Evolutionary conservation across 2,888 invertebrate species (phyloP).

Genomic region (Chalcosyrphus nemorum): DNA sequence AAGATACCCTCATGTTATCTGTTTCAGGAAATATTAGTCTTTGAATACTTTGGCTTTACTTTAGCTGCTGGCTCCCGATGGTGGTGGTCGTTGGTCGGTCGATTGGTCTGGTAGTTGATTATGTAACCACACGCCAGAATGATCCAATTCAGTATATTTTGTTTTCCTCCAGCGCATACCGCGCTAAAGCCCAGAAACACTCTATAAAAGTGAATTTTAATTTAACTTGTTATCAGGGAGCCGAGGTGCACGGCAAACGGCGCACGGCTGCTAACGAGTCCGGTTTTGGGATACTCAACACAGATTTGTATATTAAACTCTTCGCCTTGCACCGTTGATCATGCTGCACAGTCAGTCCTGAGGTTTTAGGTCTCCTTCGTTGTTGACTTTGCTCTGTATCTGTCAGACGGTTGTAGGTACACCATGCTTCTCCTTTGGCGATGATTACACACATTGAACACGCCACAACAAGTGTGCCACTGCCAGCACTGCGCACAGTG

Average conservation of each 20-base stretch:
- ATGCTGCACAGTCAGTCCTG: constrained; percentile 35
- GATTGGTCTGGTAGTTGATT: constrained; percentile 24
- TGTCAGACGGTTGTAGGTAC: constrained; percentile 12
- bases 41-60: constrained; percentile 46
- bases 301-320: constrained; percentile 56
- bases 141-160: constrained; percentile 68
- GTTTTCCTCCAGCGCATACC: constrained; percentile 5
- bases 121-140: constrained; percentile 60
- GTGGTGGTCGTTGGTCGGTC: too few relatives aligned
- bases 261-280: constrained; percentile 24
- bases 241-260: too few relatives aligned
- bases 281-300: constrained; percentile 40
- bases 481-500: constrained; percentile 27
- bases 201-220: constrained; percentile 64
- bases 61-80: constrained; percentile 39
- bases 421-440: constrained; percentile 22
- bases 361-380: constrained; percentile 10
- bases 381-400: constrained; percentile 59
- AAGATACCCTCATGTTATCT: constrained; percentile 1
- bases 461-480: constrained; percentile 66
- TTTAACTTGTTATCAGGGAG: constrained; percentile 56
- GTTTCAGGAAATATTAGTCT: constrained; percentile 68
- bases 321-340: constrained; percentile 44
- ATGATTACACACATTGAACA: constrained; percentile 63
- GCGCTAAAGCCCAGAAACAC: not conserved